Percentiles rank a stretch among this genome's conserved stretches.
phyloP scores from a whole-genome alignment of 2,797 vertebrate species.

The Gobio occitaniae region DNA sequence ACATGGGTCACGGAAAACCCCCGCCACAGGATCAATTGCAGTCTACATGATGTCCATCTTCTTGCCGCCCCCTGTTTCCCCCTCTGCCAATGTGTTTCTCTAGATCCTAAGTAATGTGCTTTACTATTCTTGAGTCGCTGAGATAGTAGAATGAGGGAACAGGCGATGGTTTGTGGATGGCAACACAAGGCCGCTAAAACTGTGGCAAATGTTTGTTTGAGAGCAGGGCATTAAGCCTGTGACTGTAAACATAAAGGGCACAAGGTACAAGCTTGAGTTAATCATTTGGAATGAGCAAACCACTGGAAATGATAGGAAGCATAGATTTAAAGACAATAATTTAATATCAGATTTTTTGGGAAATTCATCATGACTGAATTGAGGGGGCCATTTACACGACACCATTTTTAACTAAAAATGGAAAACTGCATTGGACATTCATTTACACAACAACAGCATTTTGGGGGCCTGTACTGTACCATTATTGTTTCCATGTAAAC shows the following conservation, averaged over 20 bases:
- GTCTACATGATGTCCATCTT: not conserved
- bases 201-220: not conserved
- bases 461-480: accelerated
- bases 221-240: not conserved
- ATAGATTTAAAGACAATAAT: not conserved
- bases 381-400: too few relatives aligned
- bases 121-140: not conserved
- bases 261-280: not conserved
- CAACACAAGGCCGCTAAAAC: not conserved
- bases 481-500: not conserved
- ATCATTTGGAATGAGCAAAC: not conserved
- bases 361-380: too few relatives aligned
- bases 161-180: not conserved
- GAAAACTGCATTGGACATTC: too few relatives aligned
- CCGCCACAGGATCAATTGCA: slow-evolving; percentile 53
- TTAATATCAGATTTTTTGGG: not conserved
- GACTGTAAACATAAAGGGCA: not conserved
- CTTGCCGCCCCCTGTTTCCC: not conserved
- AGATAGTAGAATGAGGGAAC: not conserved
- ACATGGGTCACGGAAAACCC: slow-evolving; percentile 54
- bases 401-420: too few relatives aligned
- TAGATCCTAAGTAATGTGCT: slow-evolving; percentile 12
- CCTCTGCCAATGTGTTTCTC: not conserved
- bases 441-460: not conserved
- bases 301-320: not conserved